Evolutionary conservation across 2,113 vertebrate species (phyloP).

Genomic region (Corvus hawaiiensis): DNA sequence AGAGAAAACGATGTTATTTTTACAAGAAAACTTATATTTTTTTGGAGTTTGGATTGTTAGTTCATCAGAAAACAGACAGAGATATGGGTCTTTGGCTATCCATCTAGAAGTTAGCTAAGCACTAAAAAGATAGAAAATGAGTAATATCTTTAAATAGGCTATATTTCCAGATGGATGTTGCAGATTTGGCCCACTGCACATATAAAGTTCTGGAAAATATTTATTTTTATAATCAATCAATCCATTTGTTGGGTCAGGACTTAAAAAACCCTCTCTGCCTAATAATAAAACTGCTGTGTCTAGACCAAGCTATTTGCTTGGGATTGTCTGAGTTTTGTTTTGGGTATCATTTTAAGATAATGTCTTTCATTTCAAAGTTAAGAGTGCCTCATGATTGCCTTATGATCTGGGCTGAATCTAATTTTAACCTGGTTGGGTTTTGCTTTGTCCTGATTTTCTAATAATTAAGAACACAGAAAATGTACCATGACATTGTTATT

Average conservation of each 20-base stretch:
- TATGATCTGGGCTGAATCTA: slow-evolving; percentile 69
- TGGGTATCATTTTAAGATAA: slow-evolving; percentile 26
- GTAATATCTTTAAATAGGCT: neutral
- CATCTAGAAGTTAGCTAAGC: neutral
- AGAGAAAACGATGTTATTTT: neutral
- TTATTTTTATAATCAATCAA: slow-evolving; percentile 18
- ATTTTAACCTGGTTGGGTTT: slow-evolving; percentile 67
- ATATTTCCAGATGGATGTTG: neutral
- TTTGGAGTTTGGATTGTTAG: neutral
- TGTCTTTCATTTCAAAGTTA: slow-evolving; percentile 54
- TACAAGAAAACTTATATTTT: neutral
- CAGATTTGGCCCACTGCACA: neutral
- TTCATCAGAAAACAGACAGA: neutral
- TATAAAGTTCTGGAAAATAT: neutral
- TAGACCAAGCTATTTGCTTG: slow-evolving; percentile 41
- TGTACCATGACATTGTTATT: slow-evolving; percentile 49
- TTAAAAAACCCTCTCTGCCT: neutral
- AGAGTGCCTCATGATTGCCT: slow-evolving; percentile 57
- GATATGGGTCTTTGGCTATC: neutral
- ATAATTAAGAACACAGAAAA: slow-evolving; percentile 77
- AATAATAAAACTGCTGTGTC: slow-evolving; percentile 56
- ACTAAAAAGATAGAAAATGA: neutral
- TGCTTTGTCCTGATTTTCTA: slow-evolving; percentile 74
- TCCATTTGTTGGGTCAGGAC: slow-evolving; percentile 8
- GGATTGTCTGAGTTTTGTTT: slow-evolving; percentile 42